phyloP scores from a whole-genome alignment of 2,888 invertebrate species.

The Eurytoma adleriae region DNA sequence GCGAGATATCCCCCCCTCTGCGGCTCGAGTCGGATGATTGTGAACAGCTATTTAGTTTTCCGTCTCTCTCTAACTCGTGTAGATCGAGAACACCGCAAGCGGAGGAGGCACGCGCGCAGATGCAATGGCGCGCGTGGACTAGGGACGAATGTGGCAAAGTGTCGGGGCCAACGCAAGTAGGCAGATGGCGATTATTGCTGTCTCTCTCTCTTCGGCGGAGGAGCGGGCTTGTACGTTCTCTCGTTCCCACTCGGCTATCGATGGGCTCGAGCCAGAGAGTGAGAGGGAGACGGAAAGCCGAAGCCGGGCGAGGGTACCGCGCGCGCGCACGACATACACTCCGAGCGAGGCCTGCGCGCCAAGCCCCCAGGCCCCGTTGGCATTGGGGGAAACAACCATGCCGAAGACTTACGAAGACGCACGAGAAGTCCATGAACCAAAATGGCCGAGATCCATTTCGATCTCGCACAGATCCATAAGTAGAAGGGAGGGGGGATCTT shows the following conservation, averaged over 20 bases:
- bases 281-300: slow-evolving; percentile 16
- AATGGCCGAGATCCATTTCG: slow-evolving; percentile 54
- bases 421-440: slow-evolving; percentile 34
- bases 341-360: slow-evolving; percentile 15
- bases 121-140: slow-evolving; percentile 54
- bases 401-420: slow-evolving; percentile 41
- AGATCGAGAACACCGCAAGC: neutral
- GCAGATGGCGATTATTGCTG: neutral
- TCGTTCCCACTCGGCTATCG: slow-evolving; percentile 42
- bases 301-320: neutral
- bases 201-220: slow-evolving; percentile 9
- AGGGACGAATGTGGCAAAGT: slow-evolving; percentile 47
- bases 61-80: slow-evolving; percentile 16
- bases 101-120: slow-evolving; percentile 42
- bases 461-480: slow-evolving; percentile 25
- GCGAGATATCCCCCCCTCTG: neutral
- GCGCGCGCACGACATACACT: neutral
- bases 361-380: slow-evolving; percentile 48
- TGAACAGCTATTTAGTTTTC: neutral
- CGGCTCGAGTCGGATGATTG: neutral
- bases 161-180: slow-evolving; percentile 32
- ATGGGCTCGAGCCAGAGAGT: slow-evolving; percentile 5
- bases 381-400: slow-evolving; percentile 28
- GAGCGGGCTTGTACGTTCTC: slow-evolving; percentile 16
- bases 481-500: neutral